phyloP scores from a whole-genome alignment of 1,140 invertebrate genomes.

The Diabrotica undecimpunctata region DNA sequence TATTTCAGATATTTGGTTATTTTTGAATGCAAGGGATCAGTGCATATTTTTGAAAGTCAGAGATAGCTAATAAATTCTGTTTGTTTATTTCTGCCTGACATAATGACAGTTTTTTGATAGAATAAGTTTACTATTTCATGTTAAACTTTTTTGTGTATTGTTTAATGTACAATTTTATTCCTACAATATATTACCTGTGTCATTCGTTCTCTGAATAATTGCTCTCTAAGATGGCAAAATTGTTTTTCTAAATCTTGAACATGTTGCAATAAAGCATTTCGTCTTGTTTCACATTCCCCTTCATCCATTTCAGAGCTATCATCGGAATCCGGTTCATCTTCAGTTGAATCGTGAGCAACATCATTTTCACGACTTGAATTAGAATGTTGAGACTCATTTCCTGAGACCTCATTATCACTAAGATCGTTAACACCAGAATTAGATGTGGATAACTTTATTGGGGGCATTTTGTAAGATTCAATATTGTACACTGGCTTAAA shows the following conservation, averaged over 20 bases:
- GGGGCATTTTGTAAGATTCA: conserved; percentile 31
- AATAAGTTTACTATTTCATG: too few species aligned
- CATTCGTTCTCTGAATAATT: conserved; percentile 83
- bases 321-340: conserved; percentile 71
- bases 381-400: conserved; percentile 60
- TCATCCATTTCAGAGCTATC: conserved; percentile 90
- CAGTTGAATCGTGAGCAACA: conserved; percentile 65
- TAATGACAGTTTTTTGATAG: too few species aligned
- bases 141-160: too few species aligned
- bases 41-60: too few species aligned
- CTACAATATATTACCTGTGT: conserved; percentile 49
- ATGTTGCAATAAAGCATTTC: conserved; percentile 80
- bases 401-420: conserved; percentile 57
- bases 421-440: conserved; percentile 56
- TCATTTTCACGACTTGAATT: conserved; percentile 56
- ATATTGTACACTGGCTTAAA: too few species aligned
- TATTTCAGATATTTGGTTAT: too few species aligned
- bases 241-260: conserved; percentile 84
- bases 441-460: conserved; percentile 48
- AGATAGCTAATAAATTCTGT: too few species aligned
- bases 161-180: too few species aligned
- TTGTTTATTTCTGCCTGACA: too few species aligned
- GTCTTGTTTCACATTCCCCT: conserved; percentile 80
- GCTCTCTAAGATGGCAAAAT: conserved; percentile 81
- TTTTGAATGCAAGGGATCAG: too few species aligned